Evolutionary conservation across 2,888 invertebrate genomes (phyloP).

Genomic region (Panorpa germanica): DNA sequence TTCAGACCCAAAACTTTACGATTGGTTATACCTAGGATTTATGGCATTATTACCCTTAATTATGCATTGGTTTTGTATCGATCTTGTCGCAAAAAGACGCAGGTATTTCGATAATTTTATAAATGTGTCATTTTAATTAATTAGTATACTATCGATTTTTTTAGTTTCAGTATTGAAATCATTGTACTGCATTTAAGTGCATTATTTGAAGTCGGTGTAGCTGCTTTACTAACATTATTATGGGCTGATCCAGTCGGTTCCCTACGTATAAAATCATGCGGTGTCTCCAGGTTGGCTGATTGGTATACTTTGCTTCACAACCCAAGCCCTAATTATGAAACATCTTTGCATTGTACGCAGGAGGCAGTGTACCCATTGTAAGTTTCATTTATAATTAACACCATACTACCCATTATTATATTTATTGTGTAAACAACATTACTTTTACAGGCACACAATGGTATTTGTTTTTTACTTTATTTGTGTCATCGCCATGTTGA

Average conservation of each 20-base stretch:
- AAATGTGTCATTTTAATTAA: conserved; percentile 4
- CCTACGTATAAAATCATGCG: conserved; percentile 58
- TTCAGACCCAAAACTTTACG: conserved; percentile 62
- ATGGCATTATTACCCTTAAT: conserved; percentile 79
- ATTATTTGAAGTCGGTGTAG: conserved; percentile 56
- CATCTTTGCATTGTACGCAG: conserved; percentile 82
- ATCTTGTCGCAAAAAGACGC: conserved; percentile 55
- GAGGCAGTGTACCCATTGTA: conserved; percentile 96
- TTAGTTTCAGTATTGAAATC: conserved; percentile 53
- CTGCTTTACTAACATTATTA: conserved; percentile 59
- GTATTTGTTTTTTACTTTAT: conserved; percentile 80
- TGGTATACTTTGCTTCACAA: conserved; percentile 95
- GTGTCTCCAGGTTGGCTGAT: conserved; percentile 65
- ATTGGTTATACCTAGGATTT: conserved; percentile 87
- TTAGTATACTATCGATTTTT: conserved; percentile 12
- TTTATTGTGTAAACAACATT: conserved; percentile 5
- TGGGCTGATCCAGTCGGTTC: conserved; percentile 67
- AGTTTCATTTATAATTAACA: conserved; percentile 22
- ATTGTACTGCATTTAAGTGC: conserved; percentile 66
- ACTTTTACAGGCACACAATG: conserved; percentile 63
- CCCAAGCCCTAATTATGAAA: conserved; percentile 81
- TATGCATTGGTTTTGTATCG: conserved; percentile 85
- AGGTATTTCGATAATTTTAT: conserved; percentile 26
- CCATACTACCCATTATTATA: conserved; percentile 4
- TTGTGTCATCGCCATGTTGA: conserved; percentile 58